phyloP scores from a whole-genome alignment of 1,140 invertebrate species.

The Drosophila micromelanica region DNA sequence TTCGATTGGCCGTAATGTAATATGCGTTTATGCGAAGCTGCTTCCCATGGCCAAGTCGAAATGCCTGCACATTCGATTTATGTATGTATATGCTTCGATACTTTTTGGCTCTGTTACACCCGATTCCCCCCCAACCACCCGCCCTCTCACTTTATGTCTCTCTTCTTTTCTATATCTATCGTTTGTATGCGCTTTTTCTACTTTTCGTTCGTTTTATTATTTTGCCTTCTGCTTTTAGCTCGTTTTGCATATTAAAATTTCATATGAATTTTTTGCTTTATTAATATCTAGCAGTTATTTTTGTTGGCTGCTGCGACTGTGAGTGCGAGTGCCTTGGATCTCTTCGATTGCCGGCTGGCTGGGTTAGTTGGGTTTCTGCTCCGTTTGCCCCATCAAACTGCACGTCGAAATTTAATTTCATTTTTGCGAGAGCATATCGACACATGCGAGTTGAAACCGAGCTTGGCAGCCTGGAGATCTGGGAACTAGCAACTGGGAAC shows the following conservation, averaged over 20 bases:
- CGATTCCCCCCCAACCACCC: too few relatives aligned
- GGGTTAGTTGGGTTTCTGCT: slow-evolving; percentile 67
- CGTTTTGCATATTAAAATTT: slow-evolving; percentile 82
- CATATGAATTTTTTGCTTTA: slow-evolving; percentile 80
- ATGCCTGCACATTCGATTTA: slow-evolving; percentile 63
- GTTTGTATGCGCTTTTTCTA: slow-evolving; percentile 49
- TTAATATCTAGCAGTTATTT: slow-evolving; percentile 80
- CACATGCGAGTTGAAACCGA: slow-evolving; percentile 36
- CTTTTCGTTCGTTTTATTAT: slow-evolving; percentile 43
- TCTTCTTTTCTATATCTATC: slow-evolving; percentile 5
- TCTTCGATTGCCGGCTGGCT: slow-evolving; percentile 47
- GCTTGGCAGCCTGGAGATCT: slow-evolving; percentile 14
- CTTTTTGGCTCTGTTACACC: slow-evolving; percentile 51
- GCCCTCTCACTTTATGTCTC: not conserved
- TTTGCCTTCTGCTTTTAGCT: slow-evolving; percentile 62
- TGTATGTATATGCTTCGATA: slow-evolving; percentile 62
- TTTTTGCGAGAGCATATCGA: slow-evolving; percentile 40
- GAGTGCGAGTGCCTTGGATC: slow-evolving; percentile 26
- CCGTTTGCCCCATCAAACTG: slow-evolving; percentile 78
- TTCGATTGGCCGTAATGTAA: slow-evolving; percentile 54
- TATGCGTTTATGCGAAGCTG: slow-evolving; percentile 44
- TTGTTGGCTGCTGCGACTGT: slow-evolving; percentile 51
- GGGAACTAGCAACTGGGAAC: not conserved
- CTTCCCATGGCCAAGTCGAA: slow-evolving; percentile 27
- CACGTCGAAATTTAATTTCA: slow-evolving; percentile 77